Evolutionary conservation across 2,113 vertebrate genomes (phyloP), one percentile per base, ranked within the genome.

Genomic region (Regulus satrapa): DNA sequence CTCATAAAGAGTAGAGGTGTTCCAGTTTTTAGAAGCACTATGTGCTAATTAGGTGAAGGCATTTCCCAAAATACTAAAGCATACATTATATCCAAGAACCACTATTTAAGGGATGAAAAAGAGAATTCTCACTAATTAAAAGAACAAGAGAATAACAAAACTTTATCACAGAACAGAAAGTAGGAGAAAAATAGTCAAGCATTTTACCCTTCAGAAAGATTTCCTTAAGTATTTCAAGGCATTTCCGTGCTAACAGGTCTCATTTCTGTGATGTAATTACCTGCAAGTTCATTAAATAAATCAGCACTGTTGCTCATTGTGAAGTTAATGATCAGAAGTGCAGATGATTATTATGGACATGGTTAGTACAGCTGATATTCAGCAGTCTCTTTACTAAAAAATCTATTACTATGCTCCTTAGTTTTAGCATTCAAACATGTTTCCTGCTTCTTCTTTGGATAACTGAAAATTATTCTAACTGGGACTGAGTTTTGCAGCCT

Each of bases 261-360:
- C 84, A 94, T 97, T 97, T 97, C 89, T 89, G 95, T 94, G 34
- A 95, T 46, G 67, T 91, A 88, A 94, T 97, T 97, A 97, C 92
- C 86, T 90, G 16, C 66, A 91, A 84, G 38, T 96, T 97, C 93
- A 95, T 97, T 97, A 98, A 97, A 97, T 95, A 95, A 97, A 97
- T 97, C 95, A 97, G 81, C 61, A 62, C 17, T 86, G 83, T 95
- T 97, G 93, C 88, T 96, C 56, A 85, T 91, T 94, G 75, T 95
- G 85, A 96, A 97, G 94, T 96, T 98, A 97, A 98, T 96, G 94
- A 94, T 95, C 95, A 95, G 95, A 91, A 97, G 89, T 95, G 88
- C 51, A 92, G 87, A 90, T 94, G 92, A 97, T 94, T 97, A 78
- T 66, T 94, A 56, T 46, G 67, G 79, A 92, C 94, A 91, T 3